Evolutionary conservation across 2,113 vertebrate genomes (phyloP).

Genomic region (Pteronura brasiliensis): DNA sequence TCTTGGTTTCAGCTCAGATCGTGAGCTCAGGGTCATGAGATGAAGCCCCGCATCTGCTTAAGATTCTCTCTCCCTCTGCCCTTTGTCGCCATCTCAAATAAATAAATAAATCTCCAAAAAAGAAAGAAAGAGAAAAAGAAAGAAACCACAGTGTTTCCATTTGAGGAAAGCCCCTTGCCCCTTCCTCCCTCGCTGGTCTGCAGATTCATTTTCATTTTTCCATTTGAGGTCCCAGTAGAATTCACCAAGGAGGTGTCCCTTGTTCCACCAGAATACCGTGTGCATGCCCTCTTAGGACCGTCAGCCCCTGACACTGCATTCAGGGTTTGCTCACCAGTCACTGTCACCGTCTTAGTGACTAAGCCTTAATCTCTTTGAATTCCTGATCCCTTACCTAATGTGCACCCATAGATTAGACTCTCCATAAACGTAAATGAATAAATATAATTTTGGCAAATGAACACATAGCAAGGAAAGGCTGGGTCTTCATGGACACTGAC

Average conservation of each 20-base stretch:
- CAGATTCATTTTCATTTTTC: neutral
- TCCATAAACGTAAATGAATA: neutral
- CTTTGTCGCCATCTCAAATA: neutral
- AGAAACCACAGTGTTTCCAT: neutral
- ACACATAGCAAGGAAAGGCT: neutral
- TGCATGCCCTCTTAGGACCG: neutral
- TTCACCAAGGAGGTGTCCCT: neutral
- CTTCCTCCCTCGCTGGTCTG: neutral
- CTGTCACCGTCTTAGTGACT: neutral
- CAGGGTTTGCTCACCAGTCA: neutral
- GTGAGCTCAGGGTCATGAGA: neutral
- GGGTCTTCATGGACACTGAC: neutral
- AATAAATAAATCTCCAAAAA: neutral
- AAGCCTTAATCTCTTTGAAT: neutral
- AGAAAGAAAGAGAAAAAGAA: neutral
- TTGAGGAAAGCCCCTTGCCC: neutral
- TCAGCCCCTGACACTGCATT: neutral
- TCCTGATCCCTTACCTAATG: neutral
- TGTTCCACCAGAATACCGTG: neutral
- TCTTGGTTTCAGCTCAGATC: neutral
- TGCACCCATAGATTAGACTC: neutral
- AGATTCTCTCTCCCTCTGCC: neutral
- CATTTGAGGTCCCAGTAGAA: neutral
- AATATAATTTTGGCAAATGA: neutral
- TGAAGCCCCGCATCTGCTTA: neutral